Conservation (phyloP, 1,140 invertebrate genomes). For the Bombyx mandarina region DNA sequence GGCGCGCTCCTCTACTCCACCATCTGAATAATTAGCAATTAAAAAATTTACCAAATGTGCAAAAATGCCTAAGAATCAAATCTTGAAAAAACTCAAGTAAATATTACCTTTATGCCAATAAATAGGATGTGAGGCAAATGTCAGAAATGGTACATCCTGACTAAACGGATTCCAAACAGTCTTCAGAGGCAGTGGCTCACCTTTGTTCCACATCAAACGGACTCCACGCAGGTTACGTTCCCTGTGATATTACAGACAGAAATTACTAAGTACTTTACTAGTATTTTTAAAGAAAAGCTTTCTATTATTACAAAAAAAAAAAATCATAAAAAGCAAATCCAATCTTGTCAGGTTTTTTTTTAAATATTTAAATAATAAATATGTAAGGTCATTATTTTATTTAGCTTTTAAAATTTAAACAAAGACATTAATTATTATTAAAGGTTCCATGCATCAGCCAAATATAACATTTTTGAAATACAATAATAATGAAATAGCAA, state of each 20-base stretch:
- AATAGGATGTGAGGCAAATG: conserved; percentile 85
- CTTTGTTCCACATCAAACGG: conserved; percentile 82
- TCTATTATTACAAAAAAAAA: no score
- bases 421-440: neutral
- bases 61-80: neutral
- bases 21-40: conserved; percentile 25
- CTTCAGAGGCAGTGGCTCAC: conserved; percentile 76
- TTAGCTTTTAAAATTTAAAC: neutral
- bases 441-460: neutral
- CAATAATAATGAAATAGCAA: no score
- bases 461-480: no score
- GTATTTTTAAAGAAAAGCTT: neutral
- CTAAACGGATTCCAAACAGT: conserved; percentile 91
- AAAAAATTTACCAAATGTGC: conserved; percentile 4
- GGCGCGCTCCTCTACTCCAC: conserved; percentile 45
- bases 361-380: no score
- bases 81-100: no score
- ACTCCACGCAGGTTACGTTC: conserved; percentile 80
- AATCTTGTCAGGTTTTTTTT: no score
- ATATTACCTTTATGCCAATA: conserved; percentile 81
- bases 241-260: conserved; percentile 49
- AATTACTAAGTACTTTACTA: neutral
- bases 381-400: neutral
- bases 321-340: no score
- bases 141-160: conserved; percentile 82